Evolutionary conservation across 2,888 invertebrate species (phyloP).

Genomic region (Chorisops tibialis): DNA sequence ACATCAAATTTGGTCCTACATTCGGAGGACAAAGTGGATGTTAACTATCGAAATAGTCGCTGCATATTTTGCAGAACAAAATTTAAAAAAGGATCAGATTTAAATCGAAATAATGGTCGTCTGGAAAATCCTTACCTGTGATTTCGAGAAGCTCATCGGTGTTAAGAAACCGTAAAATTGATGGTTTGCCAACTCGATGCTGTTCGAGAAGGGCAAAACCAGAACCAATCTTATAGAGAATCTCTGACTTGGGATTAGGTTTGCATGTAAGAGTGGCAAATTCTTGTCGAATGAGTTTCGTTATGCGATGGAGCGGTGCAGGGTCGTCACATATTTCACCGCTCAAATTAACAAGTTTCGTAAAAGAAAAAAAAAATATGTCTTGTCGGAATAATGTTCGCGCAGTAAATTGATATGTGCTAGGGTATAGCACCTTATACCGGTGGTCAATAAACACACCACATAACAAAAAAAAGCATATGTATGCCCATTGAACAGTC

Average conservation of each 20-base stretch:
- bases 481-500: too few relatives aligned
- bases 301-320: slow-evolving; percentile 14
- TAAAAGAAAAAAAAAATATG: too few relatives aligned
- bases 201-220: background rate
- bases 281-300: slow-evolving; percentile 29
- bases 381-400: too few relatives aligned
- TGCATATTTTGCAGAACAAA: slow-evolving; percentile 1
- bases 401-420: too few relatives aligned
- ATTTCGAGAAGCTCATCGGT: background rate
- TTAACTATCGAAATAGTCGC: slow-evolving; percentile 10
- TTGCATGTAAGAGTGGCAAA: slow-evolving; percentile 5
- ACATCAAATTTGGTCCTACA: background rate
- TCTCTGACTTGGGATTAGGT: slow-evolving; percentile 9
- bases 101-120: background rate
- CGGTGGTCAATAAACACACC: too few relatives aligned
- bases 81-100: background rate
- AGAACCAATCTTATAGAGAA: background rate
- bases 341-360: slow-evolving; percentile 15
- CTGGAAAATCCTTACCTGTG: background rate
- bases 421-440: too few relatives aligned
- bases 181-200: background rate
- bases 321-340: slow-evolving; percentile 25
- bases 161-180: slow-evolving; percentile 3
- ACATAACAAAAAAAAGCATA: too few relatives aligned
- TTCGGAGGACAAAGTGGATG: slow-evolving; percentile 6